A percentile compares a stretch with the other conserved stretches of the same genome.
Conservation (phyloP, 1,140 invertebrate genomes). For the Drosophila grimshawi region DNA sequence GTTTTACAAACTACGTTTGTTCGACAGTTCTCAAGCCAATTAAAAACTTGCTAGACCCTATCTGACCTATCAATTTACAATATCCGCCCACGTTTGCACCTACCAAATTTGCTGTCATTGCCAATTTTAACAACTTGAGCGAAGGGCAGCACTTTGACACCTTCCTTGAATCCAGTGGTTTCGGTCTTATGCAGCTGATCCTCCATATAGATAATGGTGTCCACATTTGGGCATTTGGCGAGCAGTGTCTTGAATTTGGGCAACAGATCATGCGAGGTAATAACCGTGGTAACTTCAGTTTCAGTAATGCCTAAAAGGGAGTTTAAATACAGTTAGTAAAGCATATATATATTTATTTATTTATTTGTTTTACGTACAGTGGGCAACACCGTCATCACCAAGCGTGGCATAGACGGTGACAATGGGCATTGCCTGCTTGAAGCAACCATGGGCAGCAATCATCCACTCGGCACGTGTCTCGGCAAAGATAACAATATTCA, state of each 20-base stretch:
- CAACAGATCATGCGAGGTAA: constrained; percentile 94
- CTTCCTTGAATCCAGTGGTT: constrained; percentile 88
- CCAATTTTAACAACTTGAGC: constrained; percentile 86
- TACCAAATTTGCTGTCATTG: constrained; percentile 81
- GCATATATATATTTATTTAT: neutral
- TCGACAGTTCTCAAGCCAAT: too few species aligned
- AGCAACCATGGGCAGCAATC: constrained; percentile 96
- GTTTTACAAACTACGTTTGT: too few species aligned
- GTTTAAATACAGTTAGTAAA: constrained; percentile 7
- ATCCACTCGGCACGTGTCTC: constrained; percentile 99
- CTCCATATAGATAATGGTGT: constrained; percentile 95
- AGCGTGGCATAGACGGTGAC: constrained; percentile 99
- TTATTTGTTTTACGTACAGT: constrained; percentile 86
- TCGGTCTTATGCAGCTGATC: constrained; percentile 91
- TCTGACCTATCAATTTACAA: too few species aligned
- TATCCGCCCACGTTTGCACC: constrained; percentile 10
- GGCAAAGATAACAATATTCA: constrained; percentile 96
- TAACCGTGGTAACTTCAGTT: constrained; percentile 95
- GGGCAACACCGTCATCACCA: constrained; percentile 97
- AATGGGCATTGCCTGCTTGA: constrained; percentile 96
- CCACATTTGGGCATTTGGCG: constrained; percentile 88
- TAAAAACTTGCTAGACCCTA: too few species aligned
- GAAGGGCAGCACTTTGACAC: constrained; percentile 88
- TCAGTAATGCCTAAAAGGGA: constrained; percentile 90
- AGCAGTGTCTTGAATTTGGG: constrained; percentile 94